These are phyloP conservation scores for Lucilia sericata DNA, from an alignment of 1,140 invertebrate species.

Conservation along the genomic window DNA sequence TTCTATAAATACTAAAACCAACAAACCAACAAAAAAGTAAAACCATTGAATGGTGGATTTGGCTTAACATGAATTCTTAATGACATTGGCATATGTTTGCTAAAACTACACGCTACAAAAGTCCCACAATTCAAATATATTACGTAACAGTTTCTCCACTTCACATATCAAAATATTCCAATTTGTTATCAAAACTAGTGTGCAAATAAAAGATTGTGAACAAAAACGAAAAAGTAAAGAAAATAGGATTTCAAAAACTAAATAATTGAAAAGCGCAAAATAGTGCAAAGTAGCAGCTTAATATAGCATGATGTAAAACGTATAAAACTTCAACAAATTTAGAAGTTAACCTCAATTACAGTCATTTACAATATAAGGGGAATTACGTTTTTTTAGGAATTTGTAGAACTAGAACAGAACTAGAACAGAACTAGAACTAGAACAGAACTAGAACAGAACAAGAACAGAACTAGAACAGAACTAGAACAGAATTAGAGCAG, in stretches of 20 bases:
- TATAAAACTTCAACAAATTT: not conserved
- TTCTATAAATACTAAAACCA: too few species aligned
- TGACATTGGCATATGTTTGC: not conserved
- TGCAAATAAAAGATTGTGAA: not conserved
- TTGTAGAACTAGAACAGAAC: too few species aligned
- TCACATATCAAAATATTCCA: not conserved
- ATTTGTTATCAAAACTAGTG: constrained; percentile 10
- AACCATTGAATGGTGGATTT: not conserved
- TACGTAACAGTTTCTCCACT: not conserved
- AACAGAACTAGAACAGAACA: too few species aligned
- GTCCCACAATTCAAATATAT: not conserved
- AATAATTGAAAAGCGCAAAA: not conserved
- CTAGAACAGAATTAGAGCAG: too few species aligned
- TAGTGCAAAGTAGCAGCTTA: not conserved
- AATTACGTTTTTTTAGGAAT: too few species aligned
- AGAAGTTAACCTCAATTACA: not conserved
- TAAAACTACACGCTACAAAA: not conserved
- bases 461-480: too few species aligned
- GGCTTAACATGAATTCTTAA: not conserved
- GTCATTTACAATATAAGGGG: not conserved
- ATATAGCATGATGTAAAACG: not conserved
- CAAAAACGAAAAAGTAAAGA: not conserved
- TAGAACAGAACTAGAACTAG: too few species aligned
- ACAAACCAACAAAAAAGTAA: not conserved
- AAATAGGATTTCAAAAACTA: not conserved